Conservation (phyloP, 1,140 invertebrate genomes). For the Drosophila serrata region DNA sequence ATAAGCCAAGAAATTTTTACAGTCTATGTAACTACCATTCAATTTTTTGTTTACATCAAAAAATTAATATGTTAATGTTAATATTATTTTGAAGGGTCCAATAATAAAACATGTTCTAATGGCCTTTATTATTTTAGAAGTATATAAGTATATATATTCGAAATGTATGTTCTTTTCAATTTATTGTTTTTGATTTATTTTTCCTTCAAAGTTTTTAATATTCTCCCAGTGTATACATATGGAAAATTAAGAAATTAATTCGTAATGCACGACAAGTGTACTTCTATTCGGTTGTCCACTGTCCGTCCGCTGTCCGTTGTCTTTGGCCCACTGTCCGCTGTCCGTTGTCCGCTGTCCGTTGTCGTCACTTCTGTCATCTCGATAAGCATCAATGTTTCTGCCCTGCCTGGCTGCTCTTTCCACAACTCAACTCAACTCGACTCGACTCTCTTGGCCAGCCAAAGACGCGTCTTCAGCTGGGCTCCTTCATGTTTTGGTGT, state of each 20-base stretch:
- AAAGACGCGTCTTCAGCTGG: slow-evolving; percentile 29
- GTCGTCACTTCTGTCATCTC: slow-evolving; percentile 77
- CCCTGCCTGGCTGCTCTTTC: slow-evolving; percentile 50
- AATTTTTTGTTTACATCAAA: too few species aligned
- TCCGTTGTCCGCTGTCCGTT: slow-evolving; percentile 30
- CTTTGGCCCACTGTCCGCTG: slow-evolving; percentile 6
- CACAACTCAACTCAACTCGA: slow-evolving; percentile 44
- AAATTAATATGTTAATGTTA: too few species aligned
- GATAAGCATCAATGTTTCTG: slow-evolving; percentile 85
- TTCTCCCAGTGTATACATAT: slow-evolving; percentile 35
- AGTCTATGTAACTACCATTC: too few species aligned
- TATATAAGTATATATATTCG: too few species aligned
- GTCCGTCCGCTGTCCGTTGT: slow-evolving; percentile 5
- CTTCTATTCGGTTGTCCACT: slow-evolving; percentile 31
- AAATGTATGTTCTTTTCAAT: too few species aligned
- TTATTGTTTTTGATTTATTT: background rate
- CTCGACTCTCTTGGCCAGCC: background rate
- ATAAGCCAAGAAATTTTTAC: too few species aligned
- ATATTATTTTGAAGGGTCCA: too few species aligned
- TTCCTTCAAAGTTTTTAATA: too few species aligned
- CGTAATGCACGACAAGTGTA: slow-evolving; percentile 58
- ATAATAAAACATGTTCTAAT: background rate
- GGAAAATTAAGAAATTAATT: slow-evolving; percentile 77
- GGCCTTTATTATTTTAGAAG: background rate
- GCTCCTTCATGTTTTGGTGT: slow-evolving; percentile 67